A percentile compares a stretch with the other conserved stretches of the same genome.
These are phyloP conservation scores for Chanos chanos DNA, from an alignment of 2,797 vertebrate species.

Conservation along the genomic window DNA sequence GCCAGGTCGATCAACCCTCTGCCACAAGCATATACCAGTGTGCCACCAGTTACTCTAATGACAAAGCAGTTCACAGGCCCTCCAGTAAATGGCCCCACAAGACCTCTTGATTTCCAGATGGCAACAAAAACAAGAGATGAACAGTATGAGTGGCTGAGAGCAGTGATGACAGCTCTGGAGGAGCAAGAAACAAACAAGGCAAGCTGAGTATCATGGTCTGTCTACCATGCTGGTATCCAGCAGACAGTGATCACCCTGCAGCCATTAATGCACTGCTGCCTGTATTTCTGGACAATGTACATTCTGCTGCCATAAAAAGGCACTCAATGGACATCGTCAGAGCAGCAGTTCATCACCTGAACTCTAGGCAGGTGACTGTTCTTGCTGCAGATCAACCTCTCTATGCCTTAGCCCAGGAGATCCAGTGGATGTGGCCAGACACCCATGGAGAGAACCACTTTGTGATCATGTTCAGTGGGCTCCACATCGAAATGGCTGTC, in stretches of 20 bases:
- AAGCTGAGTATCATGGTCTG: no score
- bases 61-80: constrained; percentile 9
- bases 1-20: constrained; percentile 14
- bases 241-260: no score
- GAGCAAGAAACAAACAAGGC: no score
- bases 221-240: no score
- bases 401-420: constrained; percentile 6
- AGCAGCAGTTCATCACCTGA: constrained; percentile 1
- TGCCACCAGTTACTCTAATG: constrained; percentile 11
- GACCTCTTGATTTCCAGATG: no score
- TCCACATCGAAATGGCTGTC: constrained; percentile 12
- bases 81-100: constrained; percentile 2
- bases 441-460: constrained; percentile 25
- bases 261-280: constrained; percentile 2
- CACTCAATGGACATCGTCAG: not conserved
- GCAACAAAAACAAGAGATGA: no score
- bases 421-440: constrained; percentile 13
- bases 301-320: constrained; percentile 1
- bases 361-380: constrained; percentile 13
- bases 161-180: no score
- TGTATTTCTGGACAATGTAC: constrained; percentile 8
- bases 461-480: constrained; percentile 9
- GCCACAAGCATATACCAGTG: constrained; percentile 8
- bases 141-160: no score
- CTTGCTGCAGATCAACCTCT: constrained; percentile 14